Evolutionary conservation across 1,140 invertebrate genomes (phyloP).

Genomic region (Mercenaria mercenaria): DNA sequence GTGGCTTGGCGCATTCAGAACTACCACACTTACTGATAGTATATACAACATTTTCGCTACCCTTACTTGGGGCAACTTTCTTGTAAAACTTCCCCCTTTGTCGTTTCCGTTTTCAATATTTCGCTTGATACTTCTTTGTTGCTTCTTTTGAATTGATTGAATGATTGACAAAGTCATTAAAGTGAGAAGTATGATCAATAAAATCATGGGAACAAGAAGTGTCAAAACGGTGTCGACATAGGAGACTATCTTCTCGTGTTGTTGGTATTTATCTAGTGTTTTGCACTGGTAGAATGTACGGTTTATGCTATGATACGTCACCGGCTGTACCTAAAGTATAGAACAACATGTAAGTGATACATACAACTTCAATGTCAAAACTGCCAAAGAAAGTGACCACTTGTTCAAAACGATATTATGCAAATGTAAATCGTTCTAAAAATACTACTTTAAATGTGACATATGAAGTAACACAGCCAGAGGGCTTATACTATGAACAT

Average conservation of each 20-base stretch:
- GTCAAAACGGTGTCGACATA: slow-evolving; percentile 74
- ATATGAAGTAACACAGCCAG: too few relatives aligned
- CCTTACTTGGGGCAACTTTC: slow-evolving; percentile 70
- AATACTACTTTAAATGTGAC: too few relatives aligned
- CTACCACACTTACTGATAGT: slow-evolving; percentile 70
- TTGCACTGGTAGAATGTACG: background rate
- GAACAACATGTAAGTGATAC: too few relatives aligned
- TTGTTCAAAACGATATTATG: too few relatives aligned
- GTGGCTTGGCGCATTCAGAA: slow-evolving; percentile 76
- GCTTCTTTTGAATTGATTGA: slow-evolving; percentile 34
- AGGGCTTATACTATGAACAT: too few relatives aligned
- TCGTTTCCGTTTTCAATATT: slow-evolving; percentile 17
- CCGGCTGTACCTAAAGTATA: slow-evolving; percentile 3
- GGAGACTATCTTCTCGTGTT: slow-evolving; percentile 49
- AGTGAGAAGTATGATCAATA: slow-evolving; percentile 70
- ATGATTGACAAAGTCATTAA: slow-evolving; percentile 69
- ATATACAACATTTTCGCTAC: slow-evolving; percentile 77
- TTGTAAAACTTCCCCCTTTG: background rate
- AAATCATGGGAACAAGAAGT: slow-evolving; percentile 69
- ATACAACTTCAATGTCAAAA: too few relatives aligned
- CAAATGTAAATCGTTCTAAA: too few relatives aligned
- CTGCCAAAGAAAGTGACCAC: too few relatives aligned
- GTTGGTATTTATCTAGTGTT: background rate
- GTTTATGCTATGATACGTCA: background rate
- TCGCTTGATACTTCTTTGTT: slow-evolving; percentile 37